phyloP scores from a whole-genome alignment of 2,797 vertebrate species.

The Limosa lapponica region DNA sequence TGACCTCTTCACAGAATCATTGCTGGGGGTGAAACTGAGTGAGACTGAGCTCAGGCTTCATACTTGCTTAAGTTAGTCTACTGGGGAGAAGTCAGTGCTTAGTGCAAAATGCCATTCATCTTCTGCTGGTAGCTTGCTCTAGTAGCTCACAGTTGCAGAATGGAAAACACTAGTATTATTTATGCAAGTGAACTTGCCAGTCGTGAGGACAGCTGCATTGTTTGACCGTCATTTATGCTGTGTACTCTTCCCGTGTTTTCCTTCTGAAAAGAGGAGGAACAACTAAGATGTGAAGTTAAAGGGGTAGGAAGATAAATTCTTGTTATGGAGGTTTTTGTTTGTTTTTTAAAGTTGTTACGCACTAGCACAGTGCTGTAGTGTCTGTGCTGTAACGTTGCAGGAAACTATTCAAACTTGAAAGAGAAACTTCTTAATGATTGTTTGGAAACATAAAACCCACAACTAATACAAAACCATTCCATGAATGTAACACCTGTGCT shows the following conservation, averaged over 20 bases:
- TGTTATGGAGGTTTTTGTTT: neutral
- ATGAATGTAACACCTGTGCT: neutral
- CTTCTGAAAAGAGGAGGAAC: neutral
- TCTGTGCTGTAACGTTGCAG: neutral
- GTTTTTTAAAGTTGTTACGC: rapidly evolving
- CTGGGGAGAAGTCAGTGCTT: neutral
- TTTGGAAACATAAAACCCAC: neutral
- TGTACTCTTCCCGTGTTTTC: neutral
- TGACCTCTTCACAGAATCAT: neutral
- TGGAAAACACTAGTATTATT: neutral
- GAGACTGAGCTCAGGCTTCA: neutral
- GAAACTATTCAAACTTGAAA: neutral
- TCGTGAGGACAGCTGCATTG: too few species aligned
- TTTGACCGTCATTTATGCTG: neutral
- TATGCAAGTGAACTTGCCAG: neutral
- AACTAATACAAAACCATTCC: neutral
- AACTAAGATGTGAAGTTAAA: neutral
- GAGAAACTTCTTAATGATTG: neutral
- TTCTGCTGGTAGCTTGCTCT: neutral
- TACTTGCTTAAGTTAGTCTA: neutral
- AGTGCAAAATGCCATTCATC: neutral
- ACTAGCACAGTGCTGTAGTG: neutral
- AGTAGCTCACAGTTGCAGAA: neutral
- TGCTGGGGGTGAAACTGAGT: neutral
- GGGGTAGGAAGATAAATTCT: neutral